Evolutionary conservation across 2,888 invertebrate genomes (phyloP).

Genomic region (Drosophila paranaensis): DNA sequence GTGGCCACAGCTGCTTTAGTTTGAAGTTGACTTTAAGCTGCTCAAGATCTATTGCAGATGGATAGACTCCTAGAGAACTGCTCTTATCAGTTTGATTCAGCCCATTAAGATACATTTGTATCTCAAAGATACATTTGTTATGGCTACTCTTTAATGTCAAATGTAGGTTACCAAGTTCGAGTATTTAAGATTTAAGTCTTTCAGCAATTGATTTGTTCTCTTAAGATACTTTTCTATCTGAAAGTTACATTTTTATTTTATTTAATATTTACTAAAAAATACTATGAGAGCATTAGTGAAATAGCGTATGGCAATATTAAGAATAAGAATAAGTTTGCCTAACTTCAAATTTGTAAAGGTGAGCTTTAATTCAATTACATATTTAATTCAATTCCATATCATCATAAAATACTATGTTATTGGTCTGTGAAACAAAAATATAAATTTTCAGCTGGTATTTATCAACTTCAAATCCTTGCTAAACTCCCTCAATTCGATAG

Average conservation of each 20-base stretch:
- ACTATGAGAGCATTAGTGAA: no score
- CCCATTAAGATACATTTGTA: neutral
- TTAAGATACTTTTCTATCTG: neutral
- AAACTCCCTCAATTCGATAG: constrained; percentile 3
- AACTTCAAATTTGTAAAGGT: no score
- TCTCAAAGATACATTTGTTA: neutral
- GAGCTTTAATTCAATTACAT: no score
- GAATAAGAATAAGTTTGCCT: no score
- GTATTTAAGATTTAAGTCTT: neutral
- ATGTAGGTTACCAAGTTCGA: neutral
- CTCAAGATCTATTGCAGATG: neutral
- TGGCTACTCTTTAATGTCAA: neutral
- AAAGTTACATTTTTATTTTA: neutral
- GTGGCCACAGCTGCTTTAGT: no score
- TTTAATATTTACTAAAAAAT: no score
- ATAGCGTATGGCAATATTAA: no score
- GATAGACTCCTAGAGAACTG: neutral
- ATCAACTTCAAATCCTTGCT: neutral
- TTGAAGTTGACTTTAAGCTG: neutral
- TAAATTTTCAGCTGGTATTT: no score
- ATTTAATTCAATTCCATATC: no score
- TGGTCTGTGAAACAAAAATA: no score
- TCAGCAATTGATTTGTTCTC: no score
- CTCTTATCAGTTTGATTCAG: neutral
- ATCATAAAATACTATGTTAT: no score